Evolutionary conservation across 2,797 vertebrate species (phyloP), one percentile per base, ranked within the genome.

Genomic region (Strix occidentalis): DNA sequence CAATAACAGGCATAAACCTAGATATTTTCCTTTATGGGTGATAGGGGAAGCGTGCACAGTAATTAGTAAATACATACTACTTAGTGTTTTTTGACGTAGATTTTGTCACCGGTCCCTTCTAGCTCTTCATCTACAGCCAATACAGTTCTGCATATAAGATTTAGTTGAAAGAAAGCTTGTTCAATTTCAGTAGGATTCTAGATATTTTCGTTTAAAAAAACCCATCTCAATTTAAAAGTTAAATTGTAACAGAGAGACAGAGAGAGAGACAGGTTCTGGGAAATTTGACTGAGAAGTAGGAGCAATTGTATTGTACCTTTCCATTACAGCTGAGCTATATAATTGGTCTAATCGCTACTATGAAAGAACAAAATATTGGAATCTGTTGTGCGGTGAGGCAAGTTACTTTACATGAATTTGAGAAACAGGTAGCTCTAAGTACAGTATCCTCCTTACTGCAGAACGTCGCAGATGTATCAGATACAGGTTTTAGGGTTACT

Each of bases 271-370:
- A 94, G 87, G 69, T 94, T 94, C 76, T 94, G 69, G 76, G 82
- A 94, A 94, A 94, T 95, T 41, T 95, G 96, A 95, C 87, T 92
- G 94, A 95, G 72, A 95, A 93, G 94, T 68, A 95, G 89, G 84
- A 95, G 88, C 91, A 72, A 94, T 91, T 95, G 94, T 96, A 81
- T 96, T 93, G 93, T 90, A 84, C 87, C 96, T 95, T 97, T 93
- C 94, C 39, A 61, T 93, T 96, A 86, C 72, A 94, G 89, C 86
- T 1, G 61, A 95, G 89, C 79, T 96, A 93, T 96, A 93, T 95
- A 93, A 95, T 89, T 94, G 87, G 79, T 78, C 69, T 95, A 57
- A 89, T 95, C 4, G 0, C 87, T 94, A 92, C 92, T 92, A 96
- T 92, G 71, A 87, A 69, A 92, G 94, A 91, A 93, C 75, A 90